These are phyloP conservation scores for Sympetrum striolatum DNA, from an alignment of 2,888 invertebrate genomes.

Conservation along the genomic window DNA sequence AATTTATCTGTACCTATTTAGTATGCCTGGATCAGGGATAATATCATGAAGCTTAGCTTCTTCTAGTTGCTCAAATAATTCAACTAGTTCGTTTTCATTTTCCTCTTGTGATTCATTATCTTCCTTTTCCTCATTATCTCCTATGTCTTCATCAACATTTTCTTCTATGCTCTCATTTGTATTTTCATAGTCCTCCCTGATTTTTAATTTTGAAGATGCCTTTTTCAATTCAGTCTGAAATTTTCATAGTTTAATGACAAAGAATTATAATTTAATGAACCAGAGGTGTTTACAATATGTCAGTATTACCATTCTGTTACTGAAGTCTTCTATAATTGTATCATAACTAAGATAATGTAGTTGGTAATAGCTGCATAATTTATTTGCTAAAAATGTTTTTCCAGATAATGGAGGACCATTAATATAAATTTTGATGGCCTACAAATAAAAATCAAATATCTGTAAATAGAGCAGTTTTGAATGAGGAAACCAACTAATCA, in stretches of 20 bases:
- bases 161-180: not conserved
- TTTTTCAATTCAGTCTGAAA: slow-evolving; percentile 45
- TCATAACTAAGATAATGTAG: slow-evolving; percentile 66
- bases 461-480: no score
- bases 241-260: not conserved
- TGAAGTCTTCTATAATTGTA: slow-evolving; percentile 63
- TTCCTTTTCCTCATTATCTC: not conserved
- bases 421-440: slow-evolving; percentile 66
- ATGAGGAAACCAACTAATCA: not conserved
- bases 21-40: slow-evolving; percentile 55
- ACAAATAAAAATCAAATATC: slow-evolving; percentile 49
- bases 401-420: slow-evolving; percentile 73
- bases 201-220: slow-evolving; percentile 46
- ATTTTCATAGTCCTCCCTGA: not conserved
- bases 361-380: slow-evolving; percentile 66
- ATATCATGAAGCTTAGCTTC: not conserved
- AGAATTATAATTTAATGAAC: not conserved
- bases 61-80: not conserved
- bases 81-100: slow-evolving; percentile 57
- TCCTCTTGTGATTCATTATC: slow-evolving; percentile 50
- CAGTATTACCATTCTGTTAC: slow-evolving; percentile 64
- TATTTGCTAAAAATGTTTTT: slow-evolving; percentile 67
- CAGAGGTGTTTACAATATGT: slow-evolving; percentile 45
- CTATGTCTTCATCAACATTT: slow-evolving; percentile 39
- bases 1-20: slow-evolving; percentile 55